A percentile compares a stretch with the other conserved stretches of the same genome.
These are phyloP conservation scores for Physocephala rufipes DNA, from an alignment of 2,888 invertebrate species.

Conservation along the genomic window DNA sequence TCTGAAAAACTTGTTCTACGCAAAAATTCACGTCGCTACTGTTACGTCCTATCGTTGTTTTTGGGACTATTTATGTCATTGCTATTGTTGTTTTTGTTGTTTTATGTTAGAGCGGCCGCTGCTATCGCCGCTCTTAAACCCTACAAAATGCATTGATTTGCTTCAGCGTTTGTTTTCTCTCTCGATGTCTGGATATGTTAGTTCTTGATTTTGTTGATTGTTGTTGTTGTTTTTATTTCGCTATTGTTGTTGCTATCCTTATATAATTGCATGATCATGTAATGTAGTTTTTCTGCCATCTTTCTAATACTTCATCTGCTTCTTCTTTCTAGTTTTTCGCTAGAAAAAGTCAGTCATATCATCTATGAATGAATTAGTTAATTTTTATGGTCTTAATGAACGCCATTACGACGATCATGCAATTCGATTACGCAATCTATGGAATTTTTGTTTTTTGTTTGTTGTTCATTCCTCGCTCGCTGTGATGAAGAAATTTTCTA, in stretches of 20 bases:
- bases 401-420: constrained; percentile 1
- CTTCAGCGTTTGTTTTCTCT: neutral
- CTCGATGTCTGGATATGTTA: neutral
- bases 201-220: constrained; percentile 11
- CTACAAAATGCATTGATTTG: constrained; percentile 32
- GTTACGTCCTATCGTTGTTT: constrained; percentile 15
- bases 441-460: too few relatives aligned
- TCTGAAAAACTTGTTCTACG: constrained; percentile 44
- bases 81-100: neutral
- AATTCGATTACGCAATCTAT: constrained; percentile 1
- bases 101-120: constrained; percentile 7
- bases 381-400: neutral
- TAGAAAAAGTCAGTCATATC: too few relatives aligned
- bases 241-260: constrained; percentile 36
- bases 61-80: neutral
- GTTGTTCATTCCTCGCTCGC: too few relatives aligned
- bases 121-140: constrained; percentile 34
- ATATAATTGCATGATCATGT: constrained; percentile 23
- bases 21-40: constrained; percentile 18
- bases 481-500: too few relatives aligned
- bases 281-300: neutral
- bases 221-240: too few relatives aligned
- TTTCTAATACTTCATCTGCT: neutral
- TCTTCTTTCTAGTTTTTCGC: too few relatives aligned
- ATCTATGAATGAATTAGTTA: constrained; percentile 8